A percentile compares a stretch with the other conserved stretches of the same genome.
phyloP scores from a whole-genome alignment of 1,140 invertebrate genomes.

The Propsilocerus akamusi region DNA sequence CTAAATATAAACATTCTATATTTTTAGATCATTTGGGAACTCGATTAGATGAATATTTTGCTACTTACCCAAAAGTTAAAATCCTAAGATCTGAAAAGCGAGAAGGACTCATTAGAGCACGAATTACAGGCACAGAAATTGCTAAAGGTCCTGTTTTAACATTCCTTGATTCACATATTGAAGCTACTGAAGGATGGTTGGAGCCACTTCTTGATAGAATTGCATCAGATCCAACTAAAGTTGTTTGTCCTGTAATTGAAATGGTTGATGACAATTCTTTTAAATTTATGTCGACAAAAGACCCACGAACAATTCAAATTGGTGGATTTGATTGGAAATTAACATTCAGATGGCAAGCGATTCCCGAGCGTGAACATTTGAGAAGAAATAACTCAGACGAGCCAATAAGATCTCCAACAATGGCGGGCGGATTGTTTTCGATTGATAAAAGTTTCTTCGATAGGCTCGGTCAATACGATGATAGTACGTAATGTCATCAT shows the following conservation, averaged over 20 bases:
- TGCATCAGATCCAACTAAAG: conserved; percentile 21
- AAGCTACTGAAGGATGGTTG: conserved; percentile 47
- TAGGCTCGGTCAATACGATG: conserved; percentile 91
- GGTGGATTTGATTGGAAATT: conserved; percentile 90
- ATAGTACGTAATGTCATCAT: too few species aligned
- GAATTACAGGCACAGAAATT: conserved; percentile 41
- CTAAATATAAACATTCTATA: not conserved
- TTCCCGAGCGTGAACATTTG: conserved; percentile 34
- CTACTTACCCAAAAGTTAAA: conserved; percentile 35
- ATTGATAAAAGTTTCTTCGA: conserved; percentile 74
- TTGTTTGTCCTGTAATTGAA: conserved; percentile 37
- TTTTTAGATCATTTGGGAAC: conserved; percentile 30
- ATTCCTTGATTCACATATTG: conserved; percentile 71
- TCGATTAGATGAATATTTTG: conserved; percentile 34
- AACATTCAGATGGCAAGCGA: conserved; percentile 87
- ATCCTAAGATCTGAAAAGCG: conserved; percentile 48
- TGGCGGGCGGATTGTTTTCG: conserved; percentile 64
- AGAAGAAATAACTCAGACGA: conserved; percentile 25
- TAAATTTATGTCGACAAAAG: conserved; percentile 24
- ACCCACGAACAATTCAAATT: conserved; percentile 50
- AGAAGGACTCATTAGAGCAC: conserved; percentile 57
- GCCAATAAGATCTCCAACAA: conserved; percentile 81
- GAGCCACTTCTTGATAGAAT: conserved; percentile 39
- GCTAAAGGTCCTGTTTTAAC: conserved; percentile 51
- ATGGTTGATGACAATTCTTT: conserved; percentile 37